Conservation (phyloP, 2,797 vertebrate species). For the Sebastes oblongus region DNA sequence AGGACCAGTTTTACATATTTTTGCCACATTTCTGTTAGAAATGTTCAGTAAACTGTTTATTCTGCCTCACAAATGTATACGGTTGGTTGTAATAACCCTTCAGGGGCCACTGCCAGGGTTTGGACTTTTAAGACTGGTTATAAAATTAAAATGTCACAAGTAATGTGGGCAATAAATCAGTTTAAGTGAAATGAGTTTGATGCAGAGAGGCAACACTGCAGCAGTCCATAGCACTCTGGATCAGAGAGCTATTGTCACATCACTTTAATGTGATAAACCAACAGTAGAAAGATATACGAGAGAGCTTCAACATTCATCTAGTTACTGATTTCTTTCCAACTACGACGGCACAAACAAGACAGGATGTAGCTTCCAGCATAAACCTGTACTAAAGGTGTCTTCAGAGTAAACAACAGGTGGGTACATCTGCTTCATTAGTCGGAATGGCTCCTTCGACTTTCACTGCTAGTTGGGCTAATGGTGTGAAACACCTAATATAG, state of each 20-base stretch:
- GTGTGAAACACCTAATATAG: constrained; percentile 8
- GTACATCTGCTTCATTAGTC: constrained; percentile 19
- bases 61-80: neutral
- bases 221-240: neutral
- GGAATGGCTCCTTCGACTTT: constrained; percentile 23
- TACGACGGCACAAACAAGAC: neutral
- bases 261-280: neutral
- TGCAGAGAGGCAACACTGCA: neutral
- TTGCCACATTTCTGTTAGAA: neutral
- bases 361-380: neutral
- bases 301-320: neutral
- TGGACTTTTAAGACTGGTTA: neutral
- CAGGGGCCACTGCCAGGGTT: neutral
- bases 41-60: neutral
- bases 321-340: neutral
- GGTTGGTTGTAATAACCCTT: neutral
- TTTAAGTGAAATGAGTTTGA: neutral
- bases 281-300: neutral
- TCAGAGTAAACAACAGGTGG: constrained; percentile 20
- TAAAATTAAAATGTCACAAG: neutral
- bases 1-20: neutral
- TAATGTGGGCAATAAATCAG: neutral
- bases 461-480: constrained; percentile 5
- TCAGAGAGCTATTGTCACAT: neutral
- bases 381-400: neutral